phyloP scores from a whole-genome alignment of 2,888 invertebrate genomes.

The Tubulanus polymorphus region DNA sequence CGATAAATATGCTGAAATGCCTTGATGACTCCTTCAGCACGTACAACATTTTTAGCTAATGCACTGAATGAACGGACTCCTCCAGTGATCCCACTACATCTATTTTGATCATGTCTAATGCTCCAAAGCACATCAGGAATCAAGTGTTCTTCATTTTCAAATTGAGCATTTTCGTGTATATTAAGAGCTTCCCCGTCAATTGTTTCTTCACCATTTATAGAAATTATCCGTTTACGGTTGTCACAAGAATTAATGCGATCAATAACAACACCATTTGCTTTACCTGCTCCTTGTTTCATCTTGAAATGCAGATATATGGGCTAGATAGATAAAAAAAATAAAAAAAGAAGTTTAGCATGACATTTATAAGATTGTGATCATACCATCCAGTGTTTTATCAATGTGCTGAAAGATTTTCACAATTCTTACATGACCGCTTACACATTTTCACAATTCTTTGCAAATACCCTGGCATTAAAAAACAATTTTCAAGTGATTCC shows the following conservation, averaged over 20 bases:
- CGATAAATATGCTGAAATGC: background rate
- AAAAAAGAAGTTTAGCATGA: too few relatives aligned
- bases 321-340: constrained; percentile 26
- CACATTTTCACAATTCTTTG: too few relatives aligned
- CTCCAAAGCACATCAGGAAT: constrained; percentile 7
- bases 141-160: constrained; percentile 41
- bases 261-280: too few relatives aligned
- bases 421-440: too few relatives aligned
- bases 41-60: background rate
- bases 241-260: constrained; percentile 1
- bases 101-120: background rate
- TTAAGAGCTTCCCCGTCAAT: constrained; percentile 33
- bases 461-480: too few relatives aligned
- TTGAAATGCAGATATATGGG: constrained; percentile 44
- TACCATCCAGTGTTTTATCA: too few relatives aligned
- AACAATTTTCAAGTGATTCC: too few relatives aligned
- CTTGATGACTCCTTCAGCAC: background rate
- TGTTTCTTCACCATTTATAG: constrained; percentile 46
- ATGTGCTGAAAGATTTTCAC: too few relatives aligned
- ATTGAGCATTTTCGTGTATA: constrained; percentile 48
- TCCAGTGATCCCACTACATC: background rate
- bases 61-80: background rate
- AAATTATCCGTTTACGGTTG: constrained; percentile 29
- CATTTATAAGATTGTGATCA: too few relatives aligned
- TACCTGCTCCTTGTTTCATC: constrained; percentile 47